Conservation (phyloP, 2,113 vertebrate species). For the Galbula dea region DNA sequence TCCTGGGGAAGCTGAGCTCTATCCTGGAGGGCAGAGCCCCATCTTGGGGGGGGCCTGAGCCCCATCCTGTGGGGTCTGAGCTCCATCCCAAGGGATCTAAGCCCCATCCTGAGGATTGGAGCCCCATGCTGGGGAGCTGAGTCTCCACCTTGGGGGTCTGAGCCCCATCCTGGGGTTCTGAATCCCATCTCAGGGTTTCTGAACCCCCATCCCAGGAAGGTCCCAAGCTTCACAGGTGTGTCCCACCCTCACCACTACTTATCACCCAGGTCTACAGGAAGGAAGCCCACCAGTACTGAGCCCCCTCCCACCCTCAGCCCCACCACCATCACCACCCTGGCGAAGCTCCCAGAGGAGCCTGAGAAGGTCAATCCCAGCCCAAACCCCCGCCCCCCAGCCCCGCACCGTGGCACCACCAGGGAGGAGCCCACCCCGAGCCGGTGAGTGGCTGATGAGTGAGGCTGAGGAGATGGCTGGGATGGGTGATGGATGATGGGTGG, state of each 20-base stretch:
- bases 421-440: conserved; percentile 79
- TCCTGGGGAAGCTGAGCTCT: too few relatives aligned
- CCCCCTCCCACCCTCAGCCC: too few relatives aligned
- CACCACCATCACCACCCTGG: conserved; percentile 31
- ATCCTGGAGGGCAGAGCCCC: too few relatives aligned
- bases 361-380: conserved; percentile 67
- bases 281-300: conserved; percentile 74
- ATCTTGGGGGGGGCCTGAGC: neutral
- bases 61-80: neutral
- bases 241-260: too few relatives aligned
- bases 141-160: too few relatives aligned
- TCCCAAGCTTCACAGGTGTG: too few relatives aligned
- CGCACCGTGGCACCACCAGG: conserved; percentile 56
- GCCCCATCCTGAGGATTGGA: neutral
- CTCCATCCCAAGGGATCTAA: fast-evolving
- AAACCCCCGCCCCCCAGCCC: conserved; percentile 63
- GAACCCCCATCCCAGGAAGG: too few relatives aligned
- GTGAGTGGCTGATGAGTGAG: conserved; percentile 49
- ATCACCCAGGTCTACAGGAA: conserved; percentile 71
- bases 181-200: too few relatives aligned
- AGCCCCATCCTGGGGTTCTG: neutral
- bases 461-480: neutral
- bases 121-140: neutral
- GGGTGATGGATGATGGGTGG: neutral
- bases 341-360: conserved; percentile 83